Conservation (phyloP, 1,140 invertebrate species). For the Sminthurides bifidus region DNA sequence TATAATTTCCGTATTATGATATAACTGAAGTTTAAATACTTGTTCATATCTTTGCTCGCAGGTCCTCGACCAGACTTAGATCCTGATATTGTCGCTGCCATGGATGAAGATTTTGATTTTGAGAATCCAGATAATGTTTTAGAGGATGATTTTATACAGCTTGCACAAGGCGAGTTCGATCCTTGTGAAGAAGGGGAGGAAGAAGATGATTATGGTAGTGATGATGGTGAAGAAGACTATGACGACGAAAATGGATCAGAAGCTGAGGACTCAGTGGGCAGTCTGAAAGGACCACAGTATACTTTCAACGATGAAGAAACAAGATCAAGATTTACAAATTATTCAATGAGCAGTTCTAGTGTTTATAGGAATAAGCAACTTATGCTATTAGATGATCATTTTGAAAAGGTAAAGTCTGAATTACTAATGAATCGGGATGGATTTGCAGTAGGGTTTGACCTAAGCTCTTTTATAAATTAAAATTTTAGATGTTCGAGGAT, state of each 20-base stretch:
- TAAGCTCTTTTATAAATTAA: background rate
- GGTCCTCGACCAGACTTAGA: constrained; percentile 72
- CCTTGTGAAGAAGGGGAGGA: constrained; percentile 32
- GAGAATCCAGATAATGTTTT: constrained; percentile 68
- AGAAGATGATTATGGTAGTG: constrained; percentile 31
- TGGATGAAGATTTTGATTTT: constrained; percentile 85
- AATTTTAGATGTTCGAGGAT: constrained; percentile 56
- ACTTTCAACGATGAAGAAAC: constrained; percentile 55
- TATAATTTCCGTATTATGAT: background rate
- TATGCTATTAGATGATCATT: constrained; percentile 71
- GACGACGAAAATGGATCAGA: constrained; percentile 44
- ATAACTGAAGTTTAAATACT: too few relatives aligned
- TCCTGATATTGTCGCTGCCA: constrained; percentile 80
- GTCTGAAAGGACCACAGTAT: constrained; percentile 40
- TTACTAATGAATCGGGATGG: background rate
- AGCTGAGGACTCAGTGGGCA: constrained; percentile 45
- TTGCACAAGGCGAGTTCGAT: constrained; percentile 53
- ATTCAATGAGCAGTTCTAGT: constrained; percentile 86
- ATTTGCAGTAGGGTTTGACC: background rate
- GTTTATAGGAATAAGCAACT: constrained; percentile 74
- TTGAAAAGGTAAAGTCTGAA: constrained; percentile 61
- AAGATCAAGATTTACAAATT: constrained; percentile 80
- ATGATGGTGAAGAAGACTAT: constrained; percentile 38
- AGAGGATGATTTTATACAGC: constrained; percentile 80
- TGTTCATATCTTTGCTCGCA: constrained; percentile 33